Base-by-base conservation (phyloP, 2,797 vertebrate species). In the Clarias platycephalus region DNA sequence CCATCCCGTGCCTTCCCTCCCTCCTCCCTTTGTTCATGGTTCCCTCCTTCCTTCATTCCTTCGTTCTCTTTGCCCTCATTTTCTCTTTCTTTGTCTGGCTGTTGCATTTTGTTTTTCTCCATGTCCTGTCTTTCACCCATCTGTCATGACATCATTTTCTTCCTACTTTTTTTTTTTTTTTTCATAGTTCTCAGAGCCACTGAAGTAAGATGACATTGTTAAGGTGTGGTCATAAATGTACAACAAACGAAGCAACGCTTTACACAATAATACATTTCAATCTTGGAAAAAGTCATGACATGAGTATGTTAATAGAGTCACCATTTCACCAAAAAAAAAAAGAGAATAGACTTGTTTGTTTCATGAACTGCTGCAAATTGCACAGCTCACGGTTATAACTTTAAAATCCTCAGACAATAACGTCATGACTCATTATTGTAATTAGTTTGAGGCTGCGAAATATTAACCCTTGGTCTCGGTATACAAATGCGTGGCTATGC, bases 71-170 rank as follows among this genome's bases (percentile, higher is more conserved):
- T 70, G 13, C 80, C 26, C 67, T 75, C 70, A 62, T 58, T 75
- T 88, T 85, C 81, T 86, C 88, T 62, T 87, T 84, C 86, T 62
- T 76, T 31, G 4, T 63, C 44, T 24, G 18, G 31, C 63, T 76
- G 60, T 76, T 81, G 70, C 62, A 0, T 49, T 31, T 76, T 77
- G 31, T n/a, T 60, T 83, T 74, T 63, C 37, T 64, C 53, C 40
- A 20, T 66, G 28, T 80, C 85, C 80, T 10, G 26, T 58, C 55
- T 66, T 53, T 75, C 80, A 40, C 58, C 81, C 66, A 49, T 86
- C 22, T 80, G 24, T 66, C 64, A 66, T 66, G 62, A 28, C 77
- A 66, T 80, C 8, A 80, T 63, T 79, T 55, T 63, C 57, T 37
- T 16, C 28, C 37, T 85, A 10, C 49, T 53, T 53, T 13, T 53